Evolutionary conservation across 1,140 invertebrate genomes (phyloP).

Genomic region (Metopolophium dirhodum): DNA sequence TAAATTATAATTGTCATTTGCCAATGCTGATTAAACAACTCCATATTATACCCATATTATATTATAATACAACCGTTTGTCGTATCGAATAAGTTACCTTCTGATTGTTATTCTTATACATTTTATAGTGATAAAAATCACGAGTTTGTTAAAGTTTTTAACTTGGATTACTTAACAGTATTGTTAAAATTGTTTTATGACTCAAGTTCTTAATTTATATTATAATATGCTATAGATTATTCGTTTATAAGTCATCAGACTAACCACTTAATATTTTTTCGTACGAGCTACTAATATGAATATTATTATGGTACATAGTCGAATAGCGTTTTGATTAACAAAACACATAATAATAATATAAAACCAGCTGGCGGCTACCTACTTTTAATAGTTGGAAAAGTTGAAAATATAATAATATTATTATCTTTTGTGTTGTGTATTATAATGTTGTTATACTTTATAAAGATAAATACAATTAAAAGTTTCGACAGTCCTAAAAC

Average conservation of each 20-base stretch:
- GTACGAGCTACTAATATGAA: neutral
- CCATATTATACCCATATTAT: neutral
- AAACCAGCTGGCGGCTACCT: neutral
- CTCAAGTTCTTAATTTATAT: neutral
- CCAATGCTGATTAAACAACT: neutral
- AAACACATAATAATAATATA: neutral
- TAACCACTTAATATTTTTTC: neutral
- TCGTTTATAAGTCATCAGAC: neutral
- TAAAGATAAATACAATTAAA: slow-evolving; percentile 22
- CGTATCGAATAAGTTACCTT: neutral
- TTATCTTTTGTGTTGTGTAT: neutral
- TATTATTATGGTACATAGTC: neutral
- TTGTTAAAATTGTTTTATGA: neutral
- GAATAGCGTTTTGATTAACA: slow-evolving; percentile 11
- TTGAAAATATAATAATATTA: neutral
- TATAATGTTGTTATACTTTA: neutral
- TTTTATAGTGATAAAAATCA: neutral
- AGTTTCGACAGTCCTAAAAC: neutral
- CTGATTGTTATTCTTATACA: neutral
- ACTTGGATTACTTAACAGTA: neutral
- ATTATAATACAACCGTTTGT: neutral
- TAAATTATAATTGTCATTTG: neutral
- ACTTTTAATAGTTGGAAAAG: neutral
- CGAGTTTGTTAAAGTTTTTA: neutral
- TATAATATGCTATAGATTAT: neutral